Evolutionary conservation across 2,797 vertebrate genomes (phyloP).

Genomic region (Podarcis lilfordi): DNA sequence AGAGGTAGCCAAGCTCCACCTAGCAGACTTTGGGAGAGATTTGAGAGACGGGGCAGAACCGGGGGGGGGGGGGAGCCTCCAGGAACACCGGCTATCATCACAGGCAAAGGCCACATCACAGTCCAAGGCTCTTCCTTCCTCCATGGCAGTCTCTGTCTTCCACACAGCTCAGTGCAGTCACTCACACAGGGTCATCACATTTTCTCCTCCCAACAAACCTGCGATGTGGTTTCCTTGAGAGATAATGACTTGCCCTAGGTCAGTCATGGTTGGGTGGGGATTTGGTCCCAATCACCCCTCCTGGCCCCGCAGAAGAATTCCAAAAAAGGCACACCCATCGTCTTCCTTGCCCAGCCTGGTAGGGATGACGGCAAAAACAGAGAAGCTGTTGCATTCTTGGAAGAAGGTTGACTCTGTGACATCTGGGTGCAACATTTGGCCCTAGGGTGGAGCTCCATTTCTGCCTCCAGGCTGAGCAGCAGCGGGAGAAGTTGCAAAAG

Average conservation of each 20-base stretch:
- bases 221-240: not conserved
- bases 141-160: not conserved
- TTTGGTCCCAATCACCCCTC: not conserved
- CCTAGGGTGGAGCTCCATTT: not conserved
- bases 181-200: not conserved
- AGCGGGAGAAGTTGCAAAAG: not conserved
- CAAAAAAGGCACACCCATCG: not conserved
- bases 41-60: not conserved
- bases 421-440: constrained; percentile 9
- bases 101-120: not conserved
- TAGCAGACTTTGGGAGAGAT: not conserved
- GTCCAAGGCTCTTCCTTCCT: not conserved
- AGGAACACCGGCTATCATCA: not conserved
- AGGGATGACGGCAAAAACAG: too few relatives aligned
- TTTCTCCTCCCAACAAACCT: not conserved
- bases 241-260: not conserved
- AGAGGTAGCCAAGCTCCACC: not conserved
- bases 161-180: not conserved
- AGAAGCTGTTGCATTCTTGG: not conserved
- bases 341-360: not conserved
- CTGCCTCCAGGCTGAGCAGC: constrained; percentile 21
- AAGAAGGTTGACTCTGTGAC: not conserved
- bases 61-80: not conserved
- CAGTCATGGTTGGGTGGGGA: not conserved
- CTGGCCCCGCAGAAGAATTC: not conserved